phyloP scores from a whole-genome alignment of 2,113 vertebrate genomes.

The Pogonocichla stellata region DNA sequence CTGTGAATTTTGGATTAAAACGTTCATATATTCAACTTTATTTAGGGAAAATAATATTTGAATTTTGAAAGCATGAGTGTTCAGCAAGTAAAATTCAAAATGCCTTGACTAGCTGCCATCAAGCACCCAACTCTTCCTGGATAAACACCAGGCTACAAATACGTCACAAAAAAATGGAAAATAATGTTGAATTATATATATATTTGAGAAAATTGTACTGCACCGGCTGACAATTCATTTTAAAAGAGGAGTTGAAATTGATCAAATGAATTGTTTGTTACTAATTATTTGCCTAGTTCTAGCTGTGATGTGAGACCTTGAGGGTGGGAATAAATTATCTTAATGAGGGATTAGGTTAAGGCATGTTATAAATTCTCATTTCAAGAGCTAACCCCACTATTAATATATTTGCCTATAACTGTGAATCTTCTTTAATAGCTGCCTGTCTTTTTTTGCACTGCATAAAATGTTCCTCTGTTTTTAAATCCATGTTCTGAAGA shows the following conservation, averaged over 20 bases:
- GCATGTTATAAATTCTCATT: conserved; percentile 53
- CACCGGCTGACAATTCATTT: conserved; percentile 11
- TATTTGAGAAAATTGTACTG: conserved; percentile 12
- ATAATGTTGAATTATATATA: conserved; percentile 30
- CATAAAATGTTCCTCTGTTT: background rate
- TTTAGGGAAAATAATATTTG: background rate
- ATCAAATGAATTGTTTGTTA: conserved; percentile 65
- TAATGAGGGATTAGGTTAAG: conserved; percentile 68
- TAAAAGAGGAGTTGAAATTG: conserved; percentile 26
- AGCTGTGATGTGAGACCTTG: conserved; percentile 60
- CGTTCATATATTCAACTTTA: background rate
- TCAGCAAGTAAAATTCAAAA: background rate
- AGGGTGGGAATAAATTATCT: conserved; percentile 64
- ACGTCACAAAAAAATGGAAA: background rate
- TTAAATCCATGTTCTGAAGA: background rate
- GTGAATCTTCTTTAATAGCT: conserved; percentile 61
- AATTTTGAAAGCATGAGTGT: background rate
- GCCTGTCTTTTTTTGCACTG: background rate
- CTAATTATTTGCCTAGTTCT: conserved; percentile 66
- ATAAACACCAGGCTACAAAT: background rate
- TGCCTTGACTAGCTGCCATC: background rate
- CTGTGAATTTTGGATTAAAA: background rate
- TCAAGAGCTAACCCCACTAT: conserved; percentile 47
- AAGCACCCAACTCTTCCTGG: background rate
- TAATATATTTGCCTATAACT: conserved; percentile 51